Evolutionary conservation across 2,888 invertebrate species (phyloP), one percentile per base, ranked within the genome.

Genomic region (Himalopsyche tibetana): DNA sequence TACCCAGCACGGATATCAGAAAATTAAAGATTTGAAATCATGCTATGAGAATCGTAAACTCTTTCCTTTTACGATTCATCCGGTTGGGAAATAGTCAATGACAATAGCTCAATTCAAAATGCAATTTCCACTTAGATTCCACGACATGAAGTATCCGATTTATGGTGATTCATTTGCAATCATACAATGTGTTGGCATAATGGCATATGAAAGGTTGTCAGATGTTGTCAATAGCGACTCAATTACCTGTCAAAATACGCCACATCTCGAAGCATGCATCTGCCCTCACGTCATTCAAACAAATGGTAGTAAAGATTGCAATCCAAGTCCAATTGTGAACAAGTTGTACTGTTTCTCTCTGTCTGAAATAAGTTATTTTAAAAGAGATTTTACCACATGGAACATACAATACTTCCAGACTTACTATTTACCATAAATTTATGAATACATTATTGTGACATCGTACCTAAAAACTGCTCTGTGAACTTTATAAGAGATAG

Each of bases 201-300:
- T 63, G 63, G 19, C 63, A 63, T 63, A 63, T 63, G 63, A 63
- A 63, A 63, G 63, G 63, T 11, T 63, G 63, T 63, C 63, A 28
- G 63, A 28, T 63, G 63, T 63, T 63, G 63, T 63, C 63, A 63
- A 63, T 63, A 63, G 63, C 63, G 63, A 28, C 63, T 63, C 63
- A 63, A 63, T 63, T 63, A 19, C 63, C 19, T 63, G 63, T 63
- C 63, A 63, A 63, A 63, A 63, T 63, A 63, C 2, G 63, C 19
- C 63, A 63, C 63, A 63, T 63, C 63, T 63, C 63, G 28, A 9
- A n/a, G 28, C 19, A 63, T 63, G 11, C 63, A 63, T 63, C 63
- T 63, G 63, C 19, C 63, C 63, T 3, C 63, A 63, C 19, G 19
- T 63, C 63, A 63, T 63, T 63, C 19, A 63, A 63, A 63, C 63